Conservation (phyloP, 2,113 vertebrate species). For the Carlito syrichta region DNA sequence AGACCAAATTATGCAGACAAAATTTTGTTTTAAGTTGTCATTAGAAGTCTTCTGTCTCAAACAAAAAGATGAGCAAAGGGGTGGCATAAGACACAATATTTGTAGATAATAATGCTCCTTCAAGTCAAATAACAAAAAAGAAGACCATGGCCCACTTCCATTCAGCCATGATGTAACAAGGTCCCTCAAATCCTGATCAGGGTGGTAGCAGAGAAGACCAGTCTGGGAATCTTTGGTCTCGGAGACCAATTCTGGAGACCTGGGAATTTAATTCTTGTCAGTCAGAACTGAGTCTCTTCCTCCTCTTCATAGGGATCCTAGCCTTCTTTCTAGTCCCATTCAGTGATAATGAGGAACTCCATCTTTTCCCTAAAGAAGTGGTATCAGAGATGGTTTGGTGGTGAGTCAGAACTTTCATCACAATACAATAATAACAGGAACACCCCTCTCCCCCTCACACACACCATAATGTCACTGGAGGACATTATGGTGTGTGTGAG, state of each 20-base stretch:
- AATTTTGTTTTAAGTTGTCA: too few relatives aligned
- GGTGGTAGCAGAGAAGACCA: background rate
- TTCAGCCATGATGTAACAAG: fast-evolving
- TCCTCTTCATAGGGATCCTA: background rate
- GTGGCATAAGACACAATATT: too few relatives aligned
- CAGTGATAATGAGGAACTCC: fast-evolving
- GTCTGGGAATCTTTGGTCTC: background rate
- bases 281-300: background rate
- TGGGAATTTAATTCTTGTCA: background rate
- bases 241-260: background rate
- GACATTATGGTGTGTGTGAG: too few relatives aligned
- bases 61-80: background rate
- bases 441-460: background rate
- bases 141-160: background rate
- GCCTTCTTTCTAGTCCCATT: fast-evolving
- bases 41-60: background rate
- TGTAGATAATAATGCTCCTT: background rate
- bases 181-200: fast-evolving
- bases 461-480: too few relatives aligned
- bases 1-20: background rate
- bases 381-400: background rate
- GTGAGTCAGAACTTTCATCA: background rate
- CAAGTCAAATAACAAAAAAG: background rate
- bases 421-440: background rate
- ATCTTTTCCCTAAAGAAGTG: fast-evolving